Conservation (phyloP, 2,888 invertebrate species). For the Eumacrocentrus americanus region DNA sequence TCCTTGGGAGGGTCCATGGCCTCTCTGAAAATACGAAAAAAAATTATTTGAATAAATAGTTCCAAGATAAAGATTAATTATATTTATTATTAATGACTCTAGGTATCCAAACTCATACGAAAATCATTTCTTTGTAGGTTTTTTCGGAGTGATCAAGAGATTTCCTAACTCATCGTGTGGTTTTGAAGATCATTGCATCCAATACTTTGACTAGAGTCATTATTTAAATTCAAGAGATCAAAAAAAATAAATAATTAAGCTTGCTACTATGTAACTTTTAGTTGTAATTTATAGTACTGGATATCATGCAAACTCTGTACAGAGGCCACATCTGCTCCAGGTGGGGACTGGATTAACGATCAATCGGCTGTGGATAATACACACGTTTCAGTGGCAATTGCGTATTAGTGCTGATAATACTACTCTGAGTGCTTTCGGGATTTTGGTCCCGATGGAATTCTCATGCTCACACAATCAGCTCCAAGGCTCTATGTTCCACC, state of each 20-base stretch:
- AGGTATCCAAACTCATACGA: too few relatives aligned
- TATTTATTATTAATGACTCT: too few relatives aligned
- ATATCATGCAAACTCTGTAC: background rate
- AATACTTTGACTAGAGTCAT: too few relatives aligned
- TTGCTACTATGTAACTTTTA: too few relatives aligned
- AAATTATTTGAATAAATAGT: background rate
- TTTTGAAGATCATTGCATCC: too few relatives aligned
- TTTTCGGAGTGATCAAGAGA: too few relatives aligned
- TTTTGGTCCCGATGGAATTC: constrained; percentile 11
- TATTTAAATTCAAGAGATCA: too few relatives aligned
- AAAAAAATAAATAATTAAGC: too few relatives aligned
- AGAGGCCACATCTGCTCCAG: constrained; percentile 1
- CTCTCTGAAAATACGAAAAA: constrained; percentile 29
- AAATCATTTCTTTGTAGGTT: too few relatives aligned
- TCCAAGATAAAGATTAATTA: too few relatives aligned
- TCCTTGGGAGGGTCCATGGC: constrained; percentile 46
- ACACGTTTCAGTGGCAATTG: constrained; percentile 6
- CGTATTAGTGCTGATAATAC: constrained; percentile 15
- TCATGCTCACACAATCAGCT: background rate
- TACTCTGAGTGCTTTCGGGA: constrained; percentile 10
- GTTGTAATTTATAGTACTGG: too few relatives aligned
- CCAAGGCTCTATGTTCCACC: background rate
- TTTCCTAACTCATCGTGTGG: too few relatives aligned
- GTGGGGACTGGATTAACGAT: constrained; percentile 1
- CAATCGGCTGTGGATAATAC: constrained; percentile 3